Evolutionary conservation across 2,797 vertebrate species (phyloP), one percentile per base, ranked within the genome.

Genomic region (Adelosebastes latens): DNA sequence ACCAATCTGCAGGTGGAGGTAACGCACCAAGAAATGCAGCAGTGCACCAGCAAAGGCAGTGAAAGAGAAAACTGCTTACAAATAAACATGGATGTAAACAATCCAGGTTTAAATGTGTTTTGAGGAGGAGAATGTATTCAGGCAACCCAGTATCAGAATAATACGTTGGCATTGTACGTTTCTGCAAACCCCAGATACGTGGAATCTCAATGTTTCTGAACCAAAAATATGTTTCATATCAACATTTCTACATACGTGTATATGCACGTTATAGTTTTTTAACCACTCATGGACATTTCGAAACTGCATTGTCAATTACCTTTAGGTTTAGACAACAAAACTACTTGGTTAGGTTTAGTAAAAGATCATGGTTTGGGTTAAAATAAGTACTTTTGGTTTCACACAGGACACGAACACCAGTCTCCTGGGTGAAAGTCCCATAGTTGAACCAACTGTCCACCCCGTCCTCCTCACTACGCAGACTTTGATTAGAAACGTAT

Each of bases 111-210:
- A 27, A 60, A 60, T 18, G 27, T 31, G 27, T 20, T 60, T 59
- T 59, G 25, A 59, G 25, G 58, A 59, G 0, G 27, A 4, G 58
- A 59, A 29, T 29, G 27, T 29, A 59, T 29, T 59, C 25, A 29
- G 16, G 5, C 0, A 52, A 9, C 1, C 3, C 46, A 52, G 46
- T 20, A 0, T 18, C 34, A 52, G 46, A n/a, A 52, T 52, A 20
- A 52, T 0, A 52, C 8, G 18, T 52, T n/a, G 46, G 3, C 46
- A 52, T 2, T 52, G 46, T 52, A 52, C 0, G 46, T 52, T n/a
- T 52, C 0, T 52, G 18, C 46, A 52, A n/a, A 52, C 42, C 42
- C 0, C 42, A 1, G 42, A 46, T 46, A 46, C 16, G 16, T 16
- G 6, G 42, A 46, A 18, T 46, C 4, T 13, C 12, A 39, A 5